These are phyloP conservation scores for Poecilia latipinna DNA, from an alignment of 2,113 vertebrate genomes.

Conservation along the genomic window DNA sequence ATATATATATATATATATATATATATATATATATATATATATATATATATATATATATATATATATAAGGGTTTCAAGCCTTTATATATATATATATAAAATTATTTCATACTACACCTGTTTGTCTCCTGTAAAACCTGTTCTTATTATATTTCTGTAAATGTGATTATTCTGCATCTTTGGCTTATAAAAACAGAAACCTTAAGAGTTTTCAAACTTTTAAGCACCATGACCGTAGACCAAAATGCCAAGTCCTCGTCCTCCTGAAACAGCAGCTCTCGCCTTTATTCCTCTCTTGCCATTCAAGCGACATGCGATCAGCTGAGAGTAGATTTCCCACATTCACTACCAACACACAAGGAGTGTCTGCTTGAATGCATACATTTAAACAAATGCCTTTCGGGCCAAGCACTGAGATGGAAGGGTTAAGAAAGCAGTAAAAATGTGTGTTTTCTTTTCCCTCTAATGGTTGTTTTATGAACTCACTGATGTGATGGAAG, in stretches of 20 bases:
- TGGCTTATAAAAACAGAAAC: not conserved
- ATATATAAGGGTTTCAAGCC: too few relatives aligned
- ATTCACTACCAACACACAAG: constrained; percentile 58
- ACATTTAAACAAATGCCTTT: constrained; percentile 10
- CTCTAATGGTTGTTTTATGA: not conserved
- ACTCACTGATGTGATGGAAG: constrained; percentile 61
- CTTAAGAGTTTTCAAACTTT: not conserved
- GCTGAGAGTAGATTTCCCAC: constrained; percentile 20
- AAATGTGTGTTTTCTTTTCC: not conserved
- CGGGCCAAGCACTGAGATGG: constrained; percentile 12
- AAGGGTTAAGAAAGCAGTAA: constrained; percentile 1
- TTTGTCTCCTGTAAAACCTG: not conserved
- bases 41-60: too few relatives aligned
- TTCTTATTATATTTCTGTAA: not conserved
- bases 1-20: too few relatives aligned
- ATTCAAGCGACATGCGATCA: constrained; percentile 68
- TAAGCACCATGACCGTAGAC: not conserved
- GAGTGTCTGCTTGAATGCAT: constrained; percentile 1
- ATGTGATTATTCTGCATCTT: not conserved
- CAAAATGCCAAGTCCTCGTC: constrained; percentile 35
- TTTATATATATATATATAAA: too few relatives aligned
- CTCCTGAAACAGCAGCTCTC: constrained; percentile 35
- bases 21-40: too few relatives aligned
- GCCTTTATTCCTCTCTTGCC: constrained; percentile 31
- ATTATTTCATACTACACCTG: too few relatives aligned